These are phyloP conservation scores for Clupea harengus DNA, from an alignment of 2,113 vertebrate species.

Conservation along the genomic window DNA sequence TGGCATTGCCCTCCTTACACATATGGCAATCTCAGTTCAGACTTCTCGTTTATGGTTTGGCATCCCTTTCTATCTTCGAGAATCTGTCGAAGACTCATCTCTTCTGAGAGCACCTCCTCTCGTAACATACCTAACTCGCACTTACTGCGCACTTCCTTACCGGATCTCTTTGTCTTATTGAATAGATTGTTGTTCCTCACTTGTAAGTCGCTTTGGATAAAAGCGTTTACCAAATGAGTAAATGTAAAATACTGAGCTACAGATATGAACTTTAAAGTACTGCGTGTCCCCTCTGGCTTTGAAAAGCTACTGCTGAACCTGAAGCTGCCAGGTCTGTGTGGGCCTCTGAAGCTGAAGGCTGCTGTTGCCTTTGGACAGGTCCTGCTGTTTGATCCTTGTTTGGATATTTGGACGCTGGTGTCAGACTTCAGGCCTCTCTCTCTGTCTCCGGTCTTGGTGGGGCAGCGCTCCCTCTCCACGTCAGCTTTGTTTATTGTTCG, in stretches of 20 bases:
- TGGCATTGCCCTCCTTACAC: too few relatives aligned
- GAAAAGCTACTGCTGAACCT: not conserved
- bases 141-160: too few relatives aligned
- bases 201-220: too few relatives aligned
- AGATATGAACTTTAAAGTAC: not conserved
- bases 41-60: too few relatives aligned
- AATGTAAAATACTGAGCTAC: not conserved
- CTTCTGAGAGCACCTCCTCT: too few relatives aligned
- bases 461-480: not conserved
- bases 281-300: not conserved
- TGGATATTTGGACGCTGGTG: conserved; percentile 29
- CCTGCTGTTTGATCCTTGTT: conserved; percentile 38
- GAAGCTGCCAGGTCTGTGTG: not conserved
- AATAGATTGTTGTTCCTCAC: too few relatives aligned
- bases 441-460: conserved; percentile 31
- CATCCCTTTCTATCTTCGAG: too few relatives aligned
- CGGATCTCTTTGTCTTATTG: too few relatives aligned
- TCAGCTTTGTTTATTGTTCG: conserved; percentile 40
- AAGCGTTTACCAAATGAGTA: too few relatives aligned
- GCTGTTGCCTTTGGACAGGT: not conserved
- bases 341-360: not conserved
- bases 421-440: conserved; percentile 18
- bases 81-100: too few relatives aligned
- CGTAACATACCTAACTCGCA: too few relatives aligned
- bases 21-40: too few relatives aligned